phyloP scores from a whole-genome alignment of 2,797 vertebrate species.

The Lacerta bilineata region DNA sequence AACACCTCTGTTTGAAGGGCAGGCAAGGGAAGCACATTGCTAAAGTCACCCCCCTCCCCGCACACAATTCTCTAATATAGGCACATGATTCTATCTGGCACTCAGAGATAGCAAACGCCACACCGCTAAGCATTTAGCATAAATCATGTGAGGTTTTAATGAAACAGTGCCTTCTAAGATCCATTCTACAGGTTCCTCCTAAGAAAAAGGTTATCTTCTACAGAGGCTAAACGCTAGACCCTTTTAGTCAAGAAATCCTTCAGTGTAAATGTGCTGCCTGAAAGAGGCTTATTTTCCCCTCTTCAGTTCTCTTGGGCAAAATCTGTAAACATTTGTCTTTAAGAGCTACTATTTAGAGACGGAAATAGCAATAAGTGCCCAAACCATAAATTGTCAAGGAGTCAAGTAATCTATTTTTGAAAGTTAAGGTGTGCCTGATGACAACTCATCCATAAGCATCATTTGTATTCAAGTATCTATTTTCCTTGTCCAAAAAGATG shows the following conservation, averaged over 20 bases:
- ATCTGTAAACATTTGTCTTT: conserved; percentile 28
- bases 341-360: conserved; percentile 40
- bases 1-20: conserved; percentile 16
- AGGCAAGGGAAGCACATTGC: neutral
- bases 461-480: conserved; percentile 29
- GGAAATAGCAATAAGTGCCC: conserved; percentile 31
- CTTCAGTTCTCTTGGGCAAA: conserved; percentile 15
- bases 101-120: neutral
- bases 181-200: neutral
- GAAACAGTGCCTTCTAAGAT: neutral
- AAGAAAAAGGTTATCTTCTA: neutral
- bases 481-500: conserved; percentile 6
- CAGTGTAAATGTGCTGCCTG: neutral
- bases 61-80: conserved; percentile 2
- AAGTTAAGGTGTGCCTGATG: conserved; percentile 13
- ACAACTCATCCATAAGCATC: conserved; percentile 23
- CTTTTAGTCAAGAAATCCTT: neutral
- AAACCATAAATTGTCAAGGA: conserved; percentile 9
- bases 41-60: neutral
- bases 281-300: neutral
- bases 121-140: neutral
- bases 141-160: conserved; percentile 3
- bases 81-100: neutral
- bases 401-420: conserved; percentile 37
- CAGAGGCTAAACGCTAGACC: neutral